Evolutionary conservation across 2,113 vertebrate species (phyloP).

Genomic region (Rhabdomys dilectus): DNA sequence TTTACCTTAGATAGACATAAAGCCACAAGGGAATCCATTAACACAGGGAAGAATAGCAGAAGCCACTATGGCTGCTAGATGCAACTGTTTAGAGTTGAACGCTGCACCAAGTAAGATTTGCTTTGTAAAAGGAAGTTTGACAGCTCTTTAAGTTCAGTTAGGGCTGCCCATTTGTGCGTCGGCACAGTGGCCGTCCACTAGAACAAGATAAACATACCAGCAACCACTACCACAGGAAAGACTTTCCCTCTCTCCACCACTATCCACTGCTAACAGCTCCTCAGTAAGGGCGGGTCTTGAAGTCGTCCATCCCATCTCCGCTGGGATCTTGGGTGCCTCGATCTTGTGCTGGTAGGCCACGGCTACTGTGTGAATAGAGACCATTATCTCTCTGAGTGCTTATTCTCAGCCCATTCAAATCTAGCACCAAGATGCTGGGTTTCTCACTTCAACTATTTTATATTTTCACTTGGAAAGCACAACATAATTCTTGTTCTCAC

Average conservation of each 20-base stretch:
- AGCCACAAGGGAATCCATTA: background rate
- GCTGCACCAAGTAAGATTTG: background rate
- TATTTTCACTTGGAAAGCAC: background rate
- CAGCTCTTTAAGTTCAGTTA: background rate
- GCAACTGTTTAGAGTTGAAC: background rate
- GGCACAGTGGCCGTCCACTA: background rate
- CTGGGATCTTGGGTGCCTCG: background rate
- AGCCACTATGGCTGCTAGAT: background rate
- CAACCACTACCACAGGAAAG: background rate
- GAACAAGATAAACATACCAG: background rate
- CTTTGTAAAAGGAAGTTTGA: background rate
- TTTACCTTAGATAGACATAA: background rate
- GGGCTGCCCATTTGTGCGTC: background rate
- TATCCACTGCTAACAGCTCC: background rate
- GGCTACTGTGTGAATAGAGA: background rate
- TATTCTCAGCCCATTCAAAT: background rate
- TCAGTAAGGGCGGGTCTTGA: background rate
- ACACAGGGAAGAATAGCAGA: background rate
- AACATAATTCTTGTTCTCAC: background rate
- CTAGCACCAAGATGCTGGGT: background rate
- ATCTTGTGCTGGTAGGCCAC: background rate
- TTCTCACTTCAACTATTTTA: background rate
- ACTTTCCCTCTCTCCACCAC: background rate
- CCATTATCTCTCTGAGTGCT: background rate
- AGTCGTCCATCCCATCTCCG: background rate